Percentiles rank a stretch among this genome's conserved stretches.
These are phyloP conservation scores for Diabrotica balteata DNA, from an alignment of 2,888 invertebrate species.

Conservation along the genomic window DNA sequence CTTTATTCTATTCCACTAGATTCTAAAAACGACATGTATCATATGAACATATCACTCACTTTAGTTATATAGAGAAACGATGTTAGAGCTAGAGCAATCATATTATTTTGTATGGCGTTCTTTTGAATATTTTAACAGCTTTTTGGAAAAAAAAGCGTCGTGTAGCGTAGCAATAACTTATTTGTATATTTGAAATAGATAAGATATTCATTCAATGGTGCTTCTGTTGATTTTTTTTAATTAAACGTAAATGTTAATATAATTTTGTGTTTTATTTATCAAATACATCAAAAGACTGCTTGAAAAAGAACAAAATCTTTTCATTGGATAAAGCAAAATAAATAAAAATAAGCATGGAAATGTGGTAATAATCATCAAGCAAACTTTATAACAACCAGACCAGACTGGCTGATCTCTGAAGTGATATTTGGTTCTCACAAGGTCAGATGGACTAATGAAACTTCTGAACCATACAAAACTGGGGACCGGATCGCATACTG, in stretches of 20 bases:
- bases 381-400: no score
- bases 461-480: no score
- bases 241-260: slow-evolving; percentile 42
- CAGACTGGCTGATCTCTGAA: no score
- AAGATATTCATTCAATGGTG: slow-evolving; percentile 48
- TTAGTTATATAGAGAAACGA: slow-evolving; percentile 30
- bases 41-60: slow-evolving; percentile 47
- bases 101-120: slow-evolving; percentile 8
- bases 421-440: no score
- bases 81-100: slow-evolving; percentile 11
- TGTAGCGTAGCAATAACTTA: slow-evolving; percentile 55
- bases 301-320: no score
- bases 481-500: no score
- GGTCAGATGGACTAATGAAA: no score
- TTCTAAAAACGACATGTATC: slow-evolving; percentile 37
- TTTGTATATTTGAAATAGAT: slow-evolving; percentile 54
- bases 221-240: slow-evolving; percentile 50
- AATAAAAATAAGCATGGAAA: no score
- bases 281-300: no score
- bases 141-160: slow-evolving; percentile 40
- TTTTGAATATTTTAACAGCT: slow-evolving; percentile 36
- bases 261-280: neutral
- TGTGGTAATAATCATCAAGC: no score
- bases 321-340: no score
- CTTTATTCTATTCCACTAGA: slow-evolving; percentile 19